Base-by-base conservation (phyloP, 1,140 invertebrate genomes). In the Cataglyphis hispanica region DNA sequence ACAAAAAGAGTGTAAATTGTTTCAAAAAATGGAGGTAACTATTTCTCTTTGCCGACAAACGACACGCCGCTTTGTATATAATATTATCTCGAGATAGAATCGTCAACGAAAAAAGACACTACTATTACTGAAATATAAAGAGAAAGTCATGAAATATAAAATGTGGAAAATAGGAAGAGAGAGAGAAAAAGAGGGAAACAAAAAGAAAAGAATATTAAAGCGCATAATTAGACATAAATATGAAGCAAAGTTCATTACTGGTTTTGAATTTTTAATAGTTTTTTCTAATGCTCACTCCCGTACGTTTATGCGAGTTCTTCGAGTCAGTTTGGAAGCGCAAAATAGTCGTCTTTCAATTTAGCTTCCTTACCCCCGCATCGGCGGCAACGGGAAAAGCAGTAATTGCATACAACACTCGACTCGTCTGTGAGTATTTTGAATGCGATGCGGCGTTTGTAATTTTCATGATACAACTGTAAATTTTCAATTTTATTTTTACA, bases 191-290 rank as follows among this genome's bases (percentile, higher is more conserved):
- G n/a, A 22, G n/a, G 27, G 7, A 43, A 37, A 72, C 3, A 10
- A 8, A 69, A 46, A 60, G 27, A n/a, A n/a, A 5, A 11, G 25
- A 61, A 37, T 37, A 83, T 83, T 83, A 83, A 72, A 72, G 37
- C 22, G 53, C n/a, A 60, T 83, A 83, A 83, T 83, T 83, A 83
- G 78, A 83, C 67, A n/a, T 83, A 72, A 72, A 83, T n/a, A 53
- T 53, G 67, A 43, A 31, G 67, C 60, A 72, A 83, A 83, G 40
- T 83, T 72, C 37, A 83, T 56, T 19, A 25, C 31, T 40, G 53
- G 37, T 25, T 19, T 74, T 72, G 37, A 58, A 83, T 83, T 83
- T 83, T 72, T 83, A n/a, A 72, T 74, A 25, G 27, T 4, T 34
- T 67, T 22, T 37, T 37, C 53, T 74, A 58, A 72, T 58, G 67